phyloP scores from a whole-genome alignment of 2,113 vertebrate species.

The Coptodon rendalli region DNA sequence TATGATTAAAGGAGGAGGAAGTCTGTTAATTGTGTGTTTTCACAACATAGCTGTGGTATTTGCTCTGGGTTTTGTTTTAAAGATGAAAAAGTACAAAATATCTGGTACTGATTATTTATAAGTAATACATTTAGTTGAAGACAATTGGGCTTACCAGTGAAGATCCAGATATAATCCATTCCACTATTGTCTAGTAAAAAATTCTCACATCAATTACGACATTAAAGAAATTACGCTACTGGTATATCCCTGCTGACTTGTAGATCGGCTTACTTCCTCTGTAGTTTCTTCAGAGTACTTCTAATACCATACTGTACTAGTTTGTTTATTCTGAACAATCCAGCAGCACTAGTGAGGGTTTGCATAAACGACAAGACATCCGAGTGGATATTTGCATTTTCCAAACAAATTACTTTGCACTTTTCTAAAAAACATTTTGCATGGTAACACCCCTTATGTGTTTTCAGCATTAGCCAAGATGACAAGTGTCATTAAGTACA shows the following conservation, averaged over 20 bases:
- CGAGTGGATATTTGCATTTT: neutral
- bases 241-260: neutral
- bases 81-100: neutral
- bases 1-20: neutral
- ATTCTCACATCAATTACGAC: neutral
- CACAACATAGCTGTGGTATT: neutral
- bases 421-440: neutral
- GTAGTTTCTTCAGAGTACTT: neutral
- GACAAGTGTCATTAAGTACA: neutral
- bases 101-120: neutral
- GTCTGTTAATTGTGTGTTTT: neutral
- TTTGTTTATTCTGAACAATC: accelerated
- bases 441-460: neutral
- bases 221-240: neutral
- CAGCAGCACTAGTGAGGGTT: neutral
- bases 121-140: neutral
- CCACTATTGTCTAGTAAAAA: accelerated
- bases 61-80: neutral
- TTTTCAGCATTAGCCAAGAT: neutral
- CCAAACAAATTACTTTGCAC: neutral
- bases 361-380: neutral
- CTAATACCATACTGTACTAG: neutral
- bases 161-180: neutral
- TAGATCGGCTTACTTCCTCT: neutral
- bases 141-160: neutral